Conservation (phyloP, 2,888 invertebrate species). For the Endomychus coccineus region DNA sequence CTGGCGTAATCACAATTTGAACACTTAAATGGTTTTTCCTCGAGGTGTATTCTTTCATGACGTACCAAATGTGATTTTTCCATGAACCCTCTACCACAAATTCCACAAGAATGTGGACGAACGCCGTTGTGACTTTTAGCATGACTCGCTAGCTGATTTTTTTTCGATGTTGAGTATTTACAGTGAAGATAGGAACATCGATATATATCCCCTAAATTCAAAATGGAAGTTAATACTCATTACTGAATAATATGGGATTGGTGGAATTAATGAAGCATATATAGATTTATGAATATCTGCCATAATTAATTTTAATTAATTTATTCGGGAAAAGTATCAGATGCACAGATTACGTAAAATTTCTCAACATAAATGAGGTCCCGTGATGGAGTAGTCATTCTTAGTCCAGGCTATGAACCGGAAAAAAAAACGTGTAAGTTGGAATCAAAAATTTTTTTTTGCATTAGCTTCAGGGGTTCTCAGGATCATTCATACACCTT, state of each 20-base stretch:
- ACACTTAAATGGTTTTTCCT: conserved; percentile 58
- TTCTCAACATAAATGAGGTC: too few relatives aligned
- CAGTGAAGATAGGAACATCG: conserved; percentile 55
- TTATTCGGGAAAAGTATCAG: too few relatives aligned
- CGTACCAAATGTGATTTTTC: conserved; percentile 60
- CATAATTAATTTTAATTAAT: too few relatives aligned
- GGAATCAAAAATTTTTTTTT: too few relatives aligned
- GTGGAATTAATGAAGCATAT: conserved; percentile 1
- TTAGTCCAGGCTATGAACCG: too few relatives aligned
- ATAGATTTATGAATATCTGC: too few relatives aligned
- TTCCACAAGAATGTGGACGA: conserved; percentile 47
- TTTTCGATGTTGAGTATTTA: conserved; percentile 56
- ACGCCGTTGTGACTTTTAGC: conserved; percentile 53
- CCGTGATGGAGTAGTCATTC: too few relatives aligned
- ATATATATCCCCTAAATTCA: conserved; percentile 52
- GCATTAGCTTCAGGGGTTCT: too few relatives aligned
- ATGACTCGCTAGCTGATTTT: conserved; percentile 57
- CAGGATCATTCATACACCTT: too few relatives aligned
- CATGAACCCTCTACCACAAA: conserved; percentile 57
- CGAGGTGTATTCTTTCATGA: conserved; percentile 58
- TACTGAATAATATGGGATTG: neutral
- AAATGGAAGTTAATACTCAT: conserved; percentile 9
- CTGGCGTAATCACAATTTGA: conserved; percentile 58
- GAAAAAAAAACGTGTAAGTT: too few relatives aligned
- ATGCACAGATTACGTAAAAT: too few relatives aligned